A percentile compares a stretch with the other conserved stretches of the same genome.
phyloP scores from a whole-genome alignment of 2,113 vertebrate species.

The Lepidothrix coronata region DNA sequence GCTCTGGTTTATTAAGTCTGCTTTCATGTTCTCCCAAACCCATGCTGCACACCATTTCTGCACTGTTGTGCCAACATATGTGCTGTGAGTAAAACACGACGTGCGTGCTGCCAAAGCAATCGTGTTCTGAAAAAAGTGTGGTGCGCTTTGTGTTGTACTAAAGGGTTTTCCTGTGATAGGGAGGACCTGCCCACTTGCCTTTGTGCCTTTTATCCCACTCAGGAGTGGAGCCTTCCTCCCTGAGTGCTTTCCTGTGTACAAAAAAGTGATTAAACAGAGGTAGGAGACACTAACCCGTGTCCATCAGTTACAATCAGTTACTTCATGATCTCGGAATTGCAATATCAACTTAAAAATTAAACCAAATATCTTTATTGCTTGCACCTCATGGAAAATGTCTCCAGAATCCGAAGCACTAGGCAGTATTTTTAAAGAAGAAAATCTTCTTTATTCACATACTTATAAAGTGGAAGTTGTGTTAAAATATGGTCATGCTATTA shows the following conservation, averaged over 20 bases:
- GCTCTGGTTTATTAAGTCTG: background rate
- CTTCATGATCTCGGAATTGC: background rate
- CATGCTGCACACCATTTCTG: background rate
- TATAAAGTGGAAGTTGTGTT: background rate
- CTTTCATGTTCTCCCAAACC: background rate
- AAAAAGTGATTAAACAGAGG: background rate
- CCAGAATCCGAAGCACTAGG: background rate
- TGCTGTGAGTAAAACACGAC: background rate
- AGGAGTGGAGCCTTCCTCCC: conserved; percentile 6
- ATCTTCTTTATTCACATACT: background rate
- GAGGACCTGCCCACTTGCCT: background rate
- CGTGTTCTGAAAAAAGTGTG: fast-evolving
- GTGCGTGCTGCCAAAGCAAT: background rate
- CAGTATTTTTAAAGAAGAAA: background rate
- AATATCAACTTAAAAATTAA: background rate
- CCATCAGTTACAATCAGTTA: background rate
- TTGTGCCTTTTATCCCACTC: background rate
- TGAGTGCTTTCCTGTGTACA: background rate
- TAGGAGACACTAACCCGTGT: background rate
- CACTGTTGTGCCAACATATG: background rate
- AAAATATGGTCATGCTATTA: background rate
- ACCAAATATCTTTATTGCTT: background rate
- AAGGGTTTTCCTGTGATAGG: conserved; percentile 8
- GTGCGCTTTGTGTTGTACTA: background rate
- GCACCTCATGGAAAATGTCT: background rate